Evolutionary conservation across 2,888 invertebrate species (phyloP).

Genomic region (Homarus gammarus): DNA sequence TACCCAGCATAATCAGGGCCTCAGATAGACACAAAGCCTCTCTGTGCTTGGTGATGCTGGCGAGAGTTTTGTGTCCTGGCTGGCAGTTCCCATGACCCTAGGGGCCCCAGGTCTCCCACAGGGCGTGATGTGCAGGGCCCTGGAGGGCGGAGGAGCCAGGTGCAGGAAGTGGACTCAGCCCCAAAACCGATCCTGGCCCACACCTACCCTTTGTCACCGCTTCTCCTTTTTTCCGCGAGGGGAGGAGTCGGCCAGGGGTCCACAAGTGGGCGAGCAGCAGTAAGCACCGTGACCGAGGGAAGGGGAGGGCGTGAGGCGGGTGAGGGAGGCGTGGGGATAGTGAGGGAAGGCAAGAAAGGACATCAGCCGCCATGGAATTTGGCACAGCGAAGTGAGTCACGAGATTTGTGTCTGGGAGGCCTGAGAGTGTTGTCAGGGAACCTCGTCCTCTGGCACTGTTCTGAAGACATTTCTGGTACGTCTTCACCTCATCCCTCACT

Average conservation of each 20-base stretch:
- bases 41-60: background rate
- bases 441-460: too few relatives aligned
- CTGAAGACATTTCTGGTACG: too few relatives aligned
- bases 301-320: background rate
- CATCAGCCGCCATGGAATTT: background rate
- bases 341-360: background rate
- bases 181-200: background rate
- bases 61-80: slow-evolving; percentile 5
- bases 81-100: slow-evolving; percentile 35
- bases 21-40: slow-evolving; percentile 25
- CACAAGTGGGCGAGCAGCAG: slow-evolving; percentile 27
- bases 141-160: slow-evolving; percentile 30
- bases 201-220: slow-evolving; percentile 26
- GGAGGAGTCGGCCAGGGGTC: slow-evolving; percentile 20
- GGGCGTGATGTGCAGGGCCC: slow-evolving; percentile 32
- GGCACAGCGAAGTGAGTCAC: background rate
- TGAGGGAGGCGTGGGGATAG: background rate
- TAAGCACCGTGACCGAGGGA: background rate
- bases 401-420: too few relatives aligned
- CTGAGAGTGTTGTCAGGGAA: too few relatives aligned
- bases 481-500: too few relatives aligned
- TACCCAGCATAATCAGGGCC: slow-evolving; percentile 22
- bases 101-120: slow-evolving; percentile 27
- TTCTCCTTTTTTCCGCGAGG: background rate
- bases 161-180: slow-evolving; percentile 30